A percentile compares a stretch with the other conserved stretches of the same genome.
Conservation (phyloP, 2,797 vertebrate species). For the Notolabrus celidotus region DNA sequence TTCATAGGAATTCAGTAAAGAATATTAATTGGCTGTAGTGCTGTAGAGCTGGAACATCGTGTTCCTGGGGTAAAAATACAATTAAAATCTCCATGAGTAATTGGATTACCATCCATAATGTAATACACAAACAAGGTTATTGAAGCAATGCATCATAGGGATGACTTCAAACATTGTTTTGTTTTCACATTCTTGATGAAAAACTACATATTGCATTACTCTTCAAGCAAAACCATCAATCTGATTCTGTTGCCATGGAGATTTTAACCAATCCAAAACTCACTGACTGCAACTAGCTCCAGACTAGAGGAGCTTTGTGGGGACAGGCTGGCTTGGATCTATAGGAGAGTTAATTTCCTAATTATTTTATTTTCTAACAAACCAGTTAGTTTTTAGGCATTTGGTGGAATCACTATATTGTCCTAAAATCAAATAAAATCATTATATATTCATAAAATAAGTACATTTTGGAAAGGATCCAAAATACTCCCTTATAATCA, state of each 20-base stretch:
- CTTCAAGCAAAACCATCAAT: neutral
- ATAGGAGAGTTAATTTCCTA: too few species aligned
- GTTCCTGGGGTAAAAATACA: conserved; percentile 32
- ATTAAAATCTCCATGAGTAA: conserved; percentile 29
- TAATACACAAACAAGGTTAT: neutral
- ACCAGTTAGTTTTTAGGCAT: too few species aligned
- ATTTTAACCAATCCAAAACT: neutral
- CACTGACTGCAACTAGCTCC: neutral
- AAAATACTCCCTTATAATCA: too few species aligned
- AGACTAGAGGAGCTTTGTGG: neutral
- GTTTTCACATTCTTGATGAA: neutral
- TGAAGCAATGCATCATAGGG: neutral
- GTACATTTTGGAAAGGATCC: too few species aligned
- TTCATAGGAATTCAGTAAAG: neutral
- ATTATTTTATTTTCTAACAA: too few species aligned
- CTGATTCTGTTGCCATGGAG: conserved; percentile 2
- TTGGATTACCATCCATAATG: conserved; percentile 21
- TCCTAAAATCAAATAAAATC: too few species aligned
- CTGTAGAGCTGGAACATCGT: conserved; percentile 9
- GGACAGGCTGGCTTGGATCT: neutral
- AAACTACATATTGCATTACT: neutral
- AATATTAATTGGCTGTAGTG: neutral
- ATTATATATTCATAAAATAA: too few species aligned
- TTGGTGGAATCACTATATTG: too few species aligned
- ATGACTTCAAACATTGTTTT: neutral